phyloP scores from a whole-genome alignment of 2,888 invertebrate genomes.

The Theodoxus fluviatilis region DNA sequence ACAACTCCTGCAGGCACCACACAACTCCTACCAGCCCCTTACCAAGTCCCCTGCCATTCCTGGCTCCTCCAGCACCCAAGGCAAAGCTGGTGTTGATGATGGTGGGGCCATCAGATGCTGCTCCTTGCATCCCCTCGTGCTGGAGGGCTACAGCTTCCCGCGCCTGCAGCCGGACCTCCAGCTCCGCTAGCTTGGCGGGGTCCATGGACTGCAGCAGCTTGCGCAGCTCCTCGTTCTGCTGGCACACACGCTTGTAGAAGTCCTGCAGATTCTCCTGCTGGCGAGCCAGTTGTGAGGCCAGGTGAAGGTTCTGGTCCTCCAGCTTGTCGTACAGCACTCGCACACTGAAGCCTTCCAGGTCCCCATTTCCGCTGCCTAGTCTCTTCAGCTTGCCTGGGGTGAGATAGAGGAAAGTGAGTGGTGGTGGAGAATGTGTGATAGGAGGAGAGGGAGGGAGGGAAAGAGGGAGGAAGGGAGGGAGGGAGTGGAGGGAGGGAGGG shows the following conservation, averaged over 20 bases:
- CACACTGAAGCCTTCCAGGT: constrained; percentile 62
- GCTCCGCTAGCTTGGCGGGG: constrained; percentile 51
- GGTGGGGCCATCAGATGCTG: constrained; percentile 37
- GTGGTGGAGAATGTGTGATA: background rate
- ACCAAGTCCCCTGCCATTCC: constrained; percentile 50
- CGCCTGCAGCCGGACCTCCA: constrained; percentile 42
- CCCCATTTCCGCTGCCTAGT: constrained; percentile 35
- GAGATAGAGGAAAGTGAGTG: constrained; percentile 7
- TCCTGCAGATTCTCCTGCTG: constrained; percentile 58
- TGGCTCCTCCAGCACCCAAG: constrained; percentile 36
- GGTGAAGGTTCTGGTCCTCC: constrained; percentile 63
- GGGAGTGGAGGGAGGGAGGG: too few relatives aligned
- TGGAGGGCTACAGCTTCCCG: constrained; percentile 39
- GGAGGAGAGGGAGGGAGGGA: too few relatives aligned
- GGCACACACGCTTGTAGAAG: constrained; percentile 57
- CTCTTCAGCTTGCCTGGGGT: constrained; percentile 33
- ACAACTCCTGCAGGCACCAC: too few relatives aligned
- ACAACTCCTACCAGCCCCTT: too few relatives aligned
- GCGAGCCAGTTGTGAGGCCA: constrained; percentile 60
- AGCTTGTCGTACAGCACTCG: constrained; percentile 62
- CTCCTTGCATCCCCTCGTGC: too few relatives aligned
- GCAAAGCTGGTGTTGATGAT: constrained; percentile 43
- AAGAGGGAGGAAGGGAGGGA: too few relatives aligned
- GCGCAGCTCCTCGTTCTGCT: constrained; percentile 57
- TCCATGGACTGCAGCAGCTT: constrained; percentile 54